Base-by-base conservation (phyloP, 2,797 vertebrate genomes). In the Coranthus polyacanthus region DNA sequence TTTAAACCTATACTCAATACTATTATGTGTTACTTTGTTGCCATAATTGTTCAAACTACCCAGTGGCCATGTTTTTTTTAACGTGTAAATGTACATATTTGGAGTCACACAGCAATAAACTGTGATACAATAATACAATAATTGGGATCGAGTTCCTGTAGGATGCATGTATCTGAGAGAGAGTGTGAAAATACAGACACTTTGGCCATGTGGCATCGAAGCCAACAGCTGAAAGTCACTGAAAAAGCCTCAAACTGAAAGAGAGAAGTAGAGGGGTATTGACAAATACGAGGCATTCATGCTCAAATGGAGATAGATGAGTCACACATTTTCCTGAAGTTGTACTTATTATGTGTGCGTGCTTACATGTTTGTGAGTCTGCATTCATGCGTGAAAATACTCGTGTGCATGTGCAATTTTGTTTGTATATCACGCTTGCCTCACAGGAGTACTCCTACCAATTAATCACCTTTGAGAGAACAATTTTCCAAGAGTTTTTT, bases 331-430 rank as follows among this genome's bases (percentile, higher is more conserved):
- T 52, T 49, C 29, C 69, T 62, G 45, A 64, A 75, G 51, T 57
- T 71, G 78, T 52, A 57, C 47, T 71, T 67, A 57, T 64, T 79
- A 26, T 72, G 55, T 63, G 68, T 50, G 59, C 45, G 20, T 72
- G 50, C 68, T 80, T 54, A 51, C 43, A 62, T 56, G 36, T 12
- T 8, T 51, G 55, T 22, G 12, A 68, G 52, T 12, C 3, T 15
- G 29, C 15, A 69, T 44, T 69, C 57, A 46, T 43, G 60, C 17
- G 6, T 38, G 20, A 74, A 44, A 36, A 26, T 44, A 39, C 16
- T 42, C 69, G 41, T 63, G 52, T 72, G 41, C 12, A 17, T 60
- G 15, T 75, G 55, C 12, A 26, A n/a, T 61, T 64, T 34, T 6
- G 5, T 60, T 50, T 38, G 12, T 20, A 24, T 34, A 52, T 17